phyloP scores from a whole-genome alignment of 2,113 vertebrate genomes.

The Cavia porcellus region DNA sequence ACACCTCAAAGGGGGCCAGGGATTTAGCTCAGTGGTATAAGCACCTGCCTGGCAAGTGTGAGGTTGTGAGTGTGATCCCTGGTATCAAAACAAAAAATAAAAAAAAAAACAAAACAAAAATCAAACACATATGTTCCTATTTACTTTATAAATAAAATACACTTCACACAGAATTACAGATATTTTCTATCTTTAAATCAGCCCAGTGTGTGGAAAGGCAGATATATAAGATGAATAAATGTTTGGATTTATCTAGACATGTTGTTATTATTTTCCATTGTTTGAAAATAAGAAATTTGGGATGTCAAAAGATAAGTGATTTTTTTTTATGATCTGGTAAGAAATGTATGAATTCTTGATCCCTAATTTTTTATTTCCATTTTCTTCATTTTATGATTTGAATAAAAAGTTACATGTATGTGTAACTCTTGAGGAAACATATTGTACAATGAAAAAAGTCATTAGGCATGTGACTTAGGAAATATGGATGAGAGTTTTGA shows the following conservation, averaged over 20 bases:
- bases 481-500: conserved; percentile 50
- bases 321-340: neutral
- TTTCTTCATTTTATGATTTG: conserved; percentile 38
- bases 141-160: conserved; percentile 29
- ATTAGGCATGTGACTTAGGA: neutral
- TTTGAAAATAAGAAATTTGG: neutral
- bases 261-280: neutral
- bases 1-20: too few species aligned
- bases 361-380: neutral
- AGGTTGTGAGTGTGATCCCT: too few species aligned
- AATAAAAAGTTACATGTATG: neutral
- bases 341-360: conserved; percentile 38
- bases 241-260: neutral
- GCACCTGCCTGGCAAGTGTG: too few species aligned
- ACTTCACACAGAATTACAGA: neutral
- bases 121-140: neutral
- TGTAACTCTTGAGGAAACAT: neutral
- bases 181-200: conserved; percentile 35
- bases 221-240: conserved; percentile 41
- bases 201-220: neutral
- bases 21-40: too few species aligned
- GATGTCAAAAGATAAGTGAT: neutral
- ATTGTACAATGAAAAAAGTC: neutral
- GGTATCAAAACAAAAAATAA: too few species aligned
- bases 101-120: neutral